Percentiles rank a stretch among this genome's conserved stretches.
Evolutionary conservation across 2,888 invertebrate species (phyloP).

Genomic region (Lasius fuliginosus): DNA sequence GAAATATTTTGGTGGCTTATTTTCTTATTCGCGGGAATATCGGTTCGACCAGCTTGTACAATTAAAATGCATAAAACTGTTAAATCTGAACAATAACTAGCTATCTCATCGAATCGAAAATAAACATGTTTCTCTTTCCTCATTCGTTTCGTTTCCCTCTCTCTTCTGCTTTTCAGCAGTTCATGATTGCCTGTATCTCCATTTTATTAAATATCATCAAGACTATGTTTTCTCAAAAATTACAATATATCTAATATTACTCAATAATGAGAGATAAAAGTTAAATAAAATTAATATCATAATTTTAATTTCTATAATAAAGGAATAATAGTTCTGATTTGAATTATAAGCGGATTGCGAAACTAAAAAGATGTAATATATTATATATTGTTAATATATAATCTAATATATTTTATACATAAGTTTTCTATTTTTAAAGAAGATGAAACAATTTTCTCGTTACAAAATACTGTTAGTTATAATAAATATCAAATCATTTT

Average conservation of each 20-base stretch:
- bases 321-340: not conserved
- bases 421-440: not conserved
- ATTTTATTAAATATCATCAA: not conserved
- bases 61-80: slow-evolving; percentile 31
- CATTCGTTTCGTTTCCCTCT: not conserved
- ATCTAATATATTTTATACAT: not conserved
- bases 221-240: slow-evolving; percentile 1
- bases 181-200: not conserved
- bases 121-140: not conserved
- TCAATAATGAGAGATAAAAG: not conserved
- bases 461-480: not conserved
- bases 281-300: slow-evolving; percentile 29
- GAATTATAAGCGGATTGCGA: not conserved
- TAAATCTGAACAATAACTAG: slow-evolving; percentile 2
- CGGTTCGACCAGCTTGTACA: not conserved
- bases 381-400: not conserved
- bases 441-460: not conserved
- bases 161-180: not conserved
- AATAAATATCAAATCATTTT: not conserved
- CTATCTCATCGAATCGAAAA: slow-evolving; percentile 20
- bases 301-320: slow-evolving; percentile 12
- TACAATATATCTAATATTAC: slow-evolving; percentile 13
- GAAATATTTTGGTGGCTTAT: not conserved
- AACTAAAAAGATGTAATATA: not conserved
- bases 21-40: slow-evolving; percentile 4